Evolutionary conservation across 1,140 invertebrate species (phyloP), one percentile per base, ranked within the genome.

Genomic region (Drosophila subobscura): DNA sequence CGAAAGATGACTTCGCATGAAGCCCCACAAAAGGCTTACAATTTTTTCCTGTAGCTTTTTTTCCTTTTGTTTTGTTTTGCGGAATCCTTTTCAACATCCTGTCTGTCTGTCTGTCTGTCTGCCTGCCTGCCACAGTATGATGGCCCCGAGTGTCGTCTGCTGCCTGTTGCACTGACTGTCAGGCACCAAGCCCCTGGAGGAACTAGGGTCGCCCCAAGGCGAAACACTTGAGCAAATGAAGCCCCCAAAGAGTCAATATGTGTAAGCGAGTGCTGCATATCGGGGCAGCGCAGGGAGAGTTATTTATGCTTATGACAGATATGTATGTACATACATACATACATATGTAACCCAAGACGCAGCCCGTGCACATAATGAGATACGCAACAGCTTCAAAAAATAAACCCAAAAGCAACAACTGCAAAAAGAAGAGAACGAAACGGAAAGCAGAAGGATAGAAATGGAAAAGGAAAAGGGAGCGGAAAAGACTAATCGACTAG

Each of bases 151-250:
- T 37, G 33, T 37, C 10, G 33, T 12, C 33, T 37, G 25, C 25
- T 27, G 33, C 33, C 33, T 37, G 33, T 37, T 37, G 33, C 33
- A 12, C 33, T 37, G 29, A 3, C 29, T 33, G 29, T 0, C 3
- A 20, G 16, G 16, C 16, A 8, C 29, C 29, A 10, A 33, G 5
- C 29, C 33, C 10, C 33, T 12, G 33, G 50, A 52, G 50, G 63
- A 73, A 41, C 23, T 59, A 57, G 41, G 10, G 33, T 37, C 72
- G 67, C 65, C 59, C 59, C 53, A 54, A 57, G 55, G 55, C 42
- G 79, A 88, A 88, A 79, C 78, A 86, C 83, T 88, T 88, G 74
- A 88, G 60, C 78, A 88, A 75, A 83, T 70, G 83, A 79, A 77
- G 74, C 78, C 71, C 45, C 59, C 72, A 45, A 79, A 77, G 65